These are phyloP conservation scores for Protomyctophum bolini DNA, from an alignment of 2,113 vertebrate species.

Conservation along the genomic window DNA sequence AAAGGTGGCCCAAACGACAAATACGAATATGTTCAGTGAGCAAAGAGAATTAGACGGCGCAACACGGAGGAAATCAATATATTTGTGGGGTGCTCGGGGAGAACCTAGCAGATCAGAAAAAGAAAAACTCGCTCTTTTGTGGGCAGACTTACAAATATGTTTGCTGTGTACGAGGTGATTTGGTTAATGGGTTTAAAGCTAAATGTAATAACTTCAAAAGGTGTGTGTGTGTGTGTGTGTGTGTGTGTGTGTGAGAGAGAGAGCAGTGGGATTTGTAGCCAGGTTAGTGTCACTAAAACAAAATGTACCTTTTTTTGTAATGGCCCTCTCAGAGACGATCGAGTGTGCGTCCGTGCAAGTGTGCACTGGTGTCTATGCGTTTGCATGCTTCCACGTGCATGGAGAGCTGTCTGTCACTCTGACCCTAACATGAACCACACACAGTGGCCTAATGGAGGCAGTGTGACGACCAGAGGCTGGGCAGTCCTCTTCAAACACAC, in stretches of 20 bases:
- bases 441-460: slow-evolving; percentile 62
- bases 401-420: slow-evolving; percentile 55
- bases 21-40: too few species aligned
- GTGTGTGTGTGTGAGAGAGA: slow-evolving; percentile 15
- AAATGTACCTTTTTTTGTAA: slow-evolving; percentile 52
- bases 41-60: too few species aligned
- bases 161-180: too few species aligned
- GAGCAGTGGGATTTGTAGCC: slow-evolving; percentile 14
- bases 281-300: slow-evolving; percentile 52
- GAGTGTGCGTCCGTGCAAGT: slow-evolving; percentile 4
- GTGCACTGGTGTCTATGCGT: background rate
- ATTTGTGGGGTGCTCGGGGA: too few species aligned
- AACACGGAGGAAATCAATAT: too few species aligned
- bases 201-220: too few species aligned
- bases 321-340: slow-evolving; percentile 43
- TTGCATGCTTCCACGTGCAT: slow-evolving; percentile 22
- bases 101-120: too few species aligned
- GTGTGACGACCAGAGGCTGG: slow-evolving; percentile 19
- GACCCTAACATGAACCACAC: slow-evolving; percentile 61
- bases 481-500: background rate
- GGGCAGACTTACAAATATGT: too few species aligned
- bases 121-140: too few species aligned
- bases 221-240: slow-evolving; percentile 7
- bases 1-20: too few species aligned
- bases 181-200: too few species aligned